Percentiles rank a stretch among this genome's conserved stretches.
Conservation (phyloP, 2,797 vertebrate genomes). For the Neopelma chrysocephalum region DNA sequence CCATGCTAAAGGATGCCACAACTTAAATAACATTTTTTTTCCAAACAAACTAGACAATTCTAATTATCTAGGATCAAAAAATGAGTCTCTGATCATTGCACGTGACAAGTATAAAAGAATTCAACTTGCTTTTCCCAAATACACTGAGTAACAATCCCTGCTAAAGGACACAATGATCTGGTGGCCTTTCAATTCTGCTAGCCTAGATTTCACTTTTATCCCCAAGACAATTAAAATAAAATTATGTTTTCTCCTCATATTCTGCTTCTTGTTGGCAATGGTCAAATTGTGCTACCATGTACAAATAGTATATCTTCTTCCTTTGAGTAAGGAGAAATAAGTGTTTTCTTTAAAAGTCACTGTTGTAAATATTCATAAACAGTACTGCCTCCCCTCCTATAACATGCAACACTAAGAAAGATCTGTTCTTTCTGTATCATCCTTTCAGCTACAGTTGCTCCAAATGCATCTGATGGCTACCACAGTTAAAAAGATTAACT, state of each 20-base stretch:
- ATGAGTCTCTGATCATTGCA: not conserved
- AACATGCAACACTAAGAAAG: not conserved
- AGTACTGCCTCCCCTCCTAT: not conserved
- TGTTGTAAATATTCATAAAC: accelerated
- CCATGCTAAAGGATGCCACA: not conserved
- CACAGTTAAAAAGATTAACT: not conserved
- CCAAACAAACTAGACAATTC: not conserved
- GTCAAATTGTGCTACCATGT: not conserved
- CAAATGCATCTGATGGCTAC: not conserved
- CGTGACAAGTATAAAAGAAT: not conserved
- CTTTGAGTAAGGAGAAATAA: not conserved
- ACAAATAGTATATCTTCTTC: not conserved
- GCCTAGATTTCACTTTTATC: not conserved
- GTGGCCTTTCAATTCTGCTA: not conserved
- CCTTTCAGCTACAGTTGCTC: not conserved
- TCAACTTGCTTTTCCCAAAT: not conserved
- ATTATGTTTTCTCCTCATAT: not conserved
- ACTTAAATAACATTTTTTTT: not conserved
- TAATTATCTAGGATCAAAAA: not conserved
- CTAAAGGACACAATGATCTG: not conserved
- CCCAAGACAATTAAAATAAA: not conserved
- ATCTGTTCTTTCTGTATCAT: not conserved
- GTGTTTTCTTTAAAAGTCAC: not conserved
- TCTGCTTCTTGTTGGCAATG: not conserved
- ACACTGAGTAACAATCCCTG: not conserved